Percentiles rank a stretch among this genome's conserved stretches.
Conservation (phyloP, 2,888 invertebrate genomes). For the Oscheius sp. region DNA sequence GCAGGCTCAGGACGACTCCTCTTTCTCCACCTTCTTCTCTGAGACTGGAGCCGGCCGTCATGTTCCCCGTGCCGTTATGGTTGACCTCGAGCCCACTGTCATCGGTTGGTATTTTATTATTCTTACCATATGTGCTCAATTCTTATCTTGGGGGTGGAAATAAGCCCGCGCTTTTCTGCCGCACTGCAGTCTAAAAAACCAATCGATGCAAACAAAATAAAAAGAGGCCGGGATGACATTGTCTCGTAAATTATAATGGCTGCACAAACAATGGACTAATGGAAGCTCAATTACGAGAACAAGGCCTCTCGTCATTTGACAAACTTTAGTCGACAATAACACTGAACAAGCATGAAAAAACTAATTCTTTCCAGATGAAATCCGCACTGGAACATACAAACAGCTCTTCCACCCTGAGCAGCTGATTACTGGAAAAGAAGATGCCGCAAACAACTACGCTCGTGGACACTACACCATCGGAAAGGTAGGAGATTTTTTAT, state of each 20-base stretch:
- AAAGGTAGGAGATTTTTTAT: neutral
- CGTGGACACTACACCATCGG: slow-evolving; percentile 96
- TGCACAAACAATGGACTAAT: slow-evolving; percentile 11
- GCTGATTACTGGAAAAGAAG: slow-evolving; percentile 91
- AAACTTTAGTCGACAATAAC: too few species aligned
- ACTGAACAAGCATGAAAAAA: too few species aligned
- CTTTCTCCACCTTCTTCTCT: slow-evolving; percentile 76
- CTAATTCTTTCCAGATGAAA: slow-evolving; percentile 77
- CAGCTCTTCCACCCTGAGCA: slow-evolving; percentile 81
- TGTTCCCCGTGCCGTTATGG: slow-evolving; percentile 71
- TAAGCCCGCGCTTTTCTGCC: slow-evolving; percentile 4
- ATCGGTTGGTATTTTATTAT: slow-evolving; percentile 51
- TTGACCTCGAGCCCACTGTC: slow-evolving; percentile 69
- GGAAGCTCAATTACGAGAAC: too few species aligned
- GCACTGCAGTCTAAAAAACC: neutral
- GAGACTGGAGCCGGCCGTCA: slow-evolving; percentile 82
- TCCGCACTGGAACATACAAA: slow-evolving; percentile 85
- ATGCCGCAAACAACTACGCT: slow-evolving; percentile 97
- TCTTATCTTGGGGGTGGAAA: neutral
- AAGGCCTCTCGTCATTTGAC: too few species aligned
- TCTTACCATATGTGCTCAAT: neutral
- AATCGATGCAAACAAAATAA: slow-evolving; percentile 18
- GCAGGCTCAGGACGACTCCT: slow-evolving; percentile 29
- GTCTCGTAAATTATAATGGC: slow-evolving; percentile 28
- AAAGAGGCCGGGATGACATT: neutral